These are phyloP conservation scores for Ptilodon capucinus DNA, from an alignment of 2,888 invertebrate species.

Conservation along the genomic window DNA sequence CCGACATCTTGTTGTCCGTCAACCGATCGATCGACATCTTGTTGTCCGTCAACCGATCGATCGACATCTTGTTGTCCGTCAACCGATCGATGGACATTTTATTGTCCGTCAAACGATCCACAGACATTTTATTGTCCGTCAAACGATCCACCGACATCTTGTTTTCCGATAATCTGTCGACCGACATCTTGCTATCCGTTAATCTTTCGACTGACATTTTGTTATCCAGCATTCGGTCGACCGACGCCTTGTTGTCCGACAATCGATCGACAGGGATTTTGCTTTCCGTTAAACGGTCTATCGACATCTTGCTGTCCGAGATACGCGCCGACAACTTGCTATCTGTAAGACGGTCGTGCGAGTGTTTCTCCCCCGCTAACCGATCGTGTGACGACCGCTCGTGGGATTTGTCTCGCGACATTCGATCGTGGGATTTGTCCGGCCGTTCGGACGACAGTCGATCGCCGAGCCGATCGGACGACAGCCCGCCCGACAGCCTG, in stretches of 20 bases:
- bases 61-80: conserved; percentile 24
- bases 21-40: conserved; percentile 29
- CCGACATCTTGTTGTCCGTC: conserved; percentile 25
- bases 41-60: conserved; percentile 29
- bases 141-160: conserved; percentile 28
- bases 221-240: conserved; percentile 18
- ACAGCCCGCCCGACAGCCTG: conserved; percentile 37
- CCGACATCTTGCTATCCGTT: conserved; percentile 24
- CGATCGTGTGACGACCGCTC: conserved; percentile 19
- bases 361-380: conserved; percentile 20
- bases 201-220: conserved; percentile 25
- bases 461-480: conserved; percentile 34
- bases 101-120: conserved; percentile 28
- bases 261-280: conserved; percentile 41
- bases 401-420: conserved; percentile 28
- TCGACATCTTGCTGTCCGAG: conserved; percentile 46
- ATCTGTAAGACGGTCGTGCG: conserved; percentile 31
- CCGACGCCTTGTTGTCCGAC: conserved; percentile 23
- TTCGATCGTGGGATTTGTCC: conserved; percentile 47
- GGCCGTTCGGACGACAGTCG: conserved; percentile 35
- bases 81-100: conserved; percentile 28
- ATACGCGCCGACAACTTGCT: conserved; percentile 36
- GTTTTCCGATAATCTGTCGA: conserved; percentile 29
- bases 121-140: conserved; percentile 27
- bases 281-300: conserved; percentile 41